Conservation (phyloP, 2,888 invertebrate genomes). For the Conistra vaccinii region DNA sequence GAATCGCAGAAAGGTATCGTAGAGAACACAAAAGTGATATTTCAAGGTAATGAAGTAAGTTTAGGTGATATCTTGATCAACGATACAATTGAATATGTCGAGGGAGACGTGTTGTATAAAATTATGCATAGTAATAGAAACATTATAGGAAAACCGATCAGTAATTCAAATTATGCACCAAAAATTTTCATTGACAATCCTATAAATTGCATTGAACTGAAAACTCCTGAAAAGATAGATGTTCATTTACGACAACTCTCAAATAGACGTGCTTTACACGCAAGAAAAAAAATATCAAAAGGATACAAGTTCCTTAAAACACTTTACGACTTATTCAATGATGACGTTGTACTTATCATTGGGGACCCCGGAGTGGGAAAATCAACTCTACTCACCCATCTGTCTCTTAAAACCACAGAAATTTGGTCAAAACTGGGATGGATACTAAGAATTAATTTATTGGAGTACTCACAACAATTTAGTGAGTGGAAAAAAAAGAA, state of each 20-base stretch:
- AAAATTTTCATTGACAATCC: background rate
- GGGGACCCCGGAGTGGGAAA: constrained; percentile 61
- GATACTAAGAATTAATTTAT: constrained; percentile 53
- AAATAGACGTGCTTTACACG: too few relatives aligned
- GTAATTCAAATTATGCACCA: constrained; percentile 24
- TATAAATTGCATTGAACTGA: too few relatives aligned
- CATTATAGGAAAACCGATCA: constrained; percentile 28
- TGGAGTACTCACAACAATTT: constrained; percentile 39
- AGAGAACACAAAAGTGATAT: constrained; percentile 27
- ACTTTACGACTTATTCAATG: background rate
- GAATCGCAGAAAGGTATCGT: constrained; percentile 28
- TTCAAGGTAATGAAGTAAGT: constrained; percentile 40
- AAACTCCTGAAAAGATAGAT: too few relatives aligned
- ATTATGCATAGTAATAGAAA: constrained; percentile 18
- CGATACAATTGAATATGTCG: background rate
- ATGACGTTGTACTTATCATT: constrained; percentile 29
- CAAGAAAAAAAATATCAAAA: background rate
- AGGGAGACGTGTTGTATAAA: constrained; percentile 35
- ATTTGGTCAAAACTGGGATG: constrained; percentile 32
- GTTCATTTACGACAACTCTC: too few relatives aligned
- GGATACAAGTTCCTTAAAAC: background rate
- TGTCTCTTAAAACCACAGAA: constrained; percentile 46
- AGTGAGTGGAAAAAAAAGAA: constrained; percentile 28
- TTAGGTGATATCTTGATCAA: constrained; percentile 2
- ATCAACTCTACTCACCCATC: constrained; percentile 56